Evolutionary conservation across 2,888 invertebrate genomes (phyloP).

Genomic region (Mythimna albipuncta): DNA sequence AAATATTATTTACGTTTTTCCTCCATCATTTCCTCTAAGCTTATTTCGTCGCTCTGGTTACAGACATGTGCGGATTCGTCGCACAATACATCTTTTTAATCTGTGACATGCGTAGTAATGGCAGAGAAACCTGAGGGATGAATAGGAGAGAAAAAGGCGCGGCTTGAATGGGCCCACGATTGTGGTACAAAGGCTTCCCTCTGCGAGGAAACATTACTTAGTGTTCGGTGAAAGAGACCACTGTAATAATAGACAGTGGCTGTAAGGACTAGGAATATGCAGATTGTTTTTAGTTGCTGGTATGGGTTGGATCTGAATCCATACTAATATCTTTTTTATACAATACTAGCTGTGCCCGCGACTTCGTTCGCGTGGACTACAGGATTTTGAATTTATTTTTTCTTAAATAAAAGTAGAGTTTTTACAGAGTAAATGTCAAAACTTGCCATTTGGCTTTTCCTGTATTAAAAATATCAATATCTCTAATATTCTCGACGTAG

Average conservation of each 20-base stretch:
- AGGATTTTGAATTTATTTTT: too few species aligned
- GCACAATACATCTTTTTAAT: constrained; percentile 65
- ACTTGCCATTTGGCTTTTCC: too few species aligned
- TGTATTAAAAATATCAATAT: too few species aligned
- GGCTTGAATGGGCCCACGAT: constrained; percentile 75
- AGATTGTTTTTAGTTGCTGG: not conserved
- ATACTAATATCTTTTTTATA: too few species aligned
- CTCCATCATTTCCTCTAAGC: not conserved
- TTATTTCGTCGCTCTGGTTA: constrained; percentile 43
- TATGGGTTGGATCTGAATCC: not conserved
- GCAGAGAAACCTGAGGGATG: constrained; percentile 64
- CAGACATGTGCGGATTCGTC: constrained; percentile 43
- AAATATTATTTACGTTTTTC: not conserved
- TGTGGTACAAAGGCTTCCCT: constrained; percentile 70
- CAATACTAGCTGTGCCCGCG: too few species aligned
- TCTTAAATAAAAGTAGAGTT: too few species aligned
- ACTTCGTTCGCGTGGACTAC: too few species aligned
- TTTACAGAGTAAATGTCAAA: too few species aligned
- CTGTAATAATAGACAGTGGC: constrained; percentile 43
- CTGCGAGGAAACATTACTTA: constrained; percentile 71
- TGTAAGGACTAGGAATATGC: constrained; percentile 8
- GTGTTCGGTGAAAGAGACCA: constrained; percentile 36
- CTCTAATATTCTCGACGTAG: too few species aligned
- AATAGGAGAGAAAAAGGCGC: constrained; percentile 68
- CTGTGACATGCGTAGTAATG: constrained; percentile 65